Base-by-base conservation (phyloP, 1,140 invertebrate genomes). In the Anastatus disparis region DNA sequence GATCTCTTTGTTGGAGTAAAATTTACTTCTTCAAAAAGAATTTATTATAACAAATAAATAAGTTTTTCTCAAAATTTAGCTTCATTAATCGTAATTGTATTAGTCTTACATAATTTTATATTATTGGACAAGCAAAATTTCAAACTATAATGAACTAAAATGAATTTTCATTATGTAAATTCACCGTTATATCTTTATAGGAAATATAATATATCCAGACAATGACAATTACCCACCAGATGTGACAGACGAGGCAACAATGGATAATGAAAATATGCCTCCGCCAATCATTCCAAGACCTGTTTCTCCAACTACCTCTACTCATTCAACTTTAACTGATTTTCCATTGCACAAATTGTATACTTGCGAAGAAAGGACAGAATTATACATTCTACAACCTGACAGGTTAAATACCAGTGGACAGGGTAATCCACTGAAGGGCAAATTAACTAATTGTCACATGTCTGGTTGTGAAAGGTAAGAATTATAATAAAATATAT, bases 371-470 rank as follows among this genome's bases (percentile, higher is more conserved):
- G 93, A 95, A 71, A 92, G 93, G 78, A 93, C 94, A 0, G 93
- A 95, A 82, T 88, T 97, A 1, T 97, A 95, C 81, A 92, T 93
- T 65, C 82, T 96, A 13, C 93, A 96, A 83, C 92, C 93, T 0
- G 90, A 93, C 24, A 87, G 92, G 67, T 87, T 96, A 7, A 94
- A 93, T 73, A 92, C 92, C 38, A 93, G 92, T 72, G 91, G 91
- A 1, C 88, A 89, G 74, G 91, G 89, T 71, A 91, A 92, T 81
- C 92, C 92, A 3, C 83, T 94, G 0, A 93, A 96, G 84, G 95
- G 94, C n/a, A 94, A 95, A 81, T 86, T 97, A 1, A 96, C 94
- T 1, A 96, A 96, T 81, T 97, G 95, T 79, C 94, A 96, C 78
- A 89, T 91, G 27, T 94, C 93, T 20, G 93, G 94, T 74, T 97